These are phyloP conservation scores for Heliconius cydno DNA, from an alignment of 2,888 invertebrate genomes.

Conservation along the genomic window DNA sequence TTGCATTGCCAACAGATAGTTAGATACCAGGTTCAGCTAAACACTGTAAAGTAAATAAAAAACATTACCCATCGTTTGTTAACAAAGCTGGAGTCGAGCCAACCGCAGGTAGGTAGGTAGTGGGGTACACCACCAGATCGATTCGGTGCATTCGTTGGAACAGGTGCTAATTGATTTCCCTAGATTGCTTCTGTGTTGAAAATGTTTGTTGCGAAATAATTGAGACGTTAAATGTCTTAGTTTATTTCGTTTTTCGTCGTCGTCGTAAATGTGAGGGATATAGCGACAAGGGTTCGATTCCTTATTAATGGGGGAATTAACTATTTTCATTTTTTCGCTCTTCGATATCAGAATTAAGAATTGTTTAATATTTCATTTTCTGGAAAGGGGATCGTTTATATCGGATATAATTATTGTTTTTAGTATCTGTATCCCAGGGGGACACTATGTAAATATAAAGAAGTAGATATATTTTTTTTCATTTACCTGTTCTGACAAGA, in stretches of 20 bases:
- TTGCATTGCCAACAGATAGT: constrained; percentile 42
- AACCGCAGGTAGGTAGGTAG: constrained; percentile 40
- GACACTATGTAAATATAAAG: no score
- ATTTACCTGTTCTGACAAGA: neutral
- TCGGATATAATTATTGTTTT: no score
- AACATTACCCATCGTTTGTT: constrained; percentile 49
- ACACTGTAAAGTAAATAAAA: constrained; percentile 51
- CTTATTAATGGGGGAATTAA: neutral
- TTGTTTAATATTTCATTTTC: no score
- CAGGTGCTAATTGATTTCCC: constrained; percentile 43
- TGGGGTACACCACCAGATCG: constrained; percentile 26
- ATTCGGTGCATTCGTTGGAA: constrained; percentile 33
- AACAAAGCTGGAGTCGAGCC: constrained; percentile 49
- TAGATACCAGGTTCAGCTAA: constrained; percentile 51
- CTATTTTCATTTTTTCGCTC: no score
- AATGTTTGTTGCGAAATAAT: constrained; percentile 8
- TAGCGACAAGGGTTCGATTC: no score
- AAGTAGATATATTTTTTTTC: no score
- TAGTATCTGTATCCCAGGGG: no score
- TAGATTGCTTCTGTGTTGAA: constrained; percentile 26
- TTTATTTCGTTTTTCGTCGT: neutral
- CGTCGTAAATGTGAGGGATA: no score
- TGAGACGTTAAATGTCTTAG: neutral
- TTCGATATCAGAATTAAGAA: no score
- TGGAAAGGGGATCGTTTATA: no score